Conservation (phyloP, 1,140 invertebrate genomes). For the Oppia nitens region DNA sequence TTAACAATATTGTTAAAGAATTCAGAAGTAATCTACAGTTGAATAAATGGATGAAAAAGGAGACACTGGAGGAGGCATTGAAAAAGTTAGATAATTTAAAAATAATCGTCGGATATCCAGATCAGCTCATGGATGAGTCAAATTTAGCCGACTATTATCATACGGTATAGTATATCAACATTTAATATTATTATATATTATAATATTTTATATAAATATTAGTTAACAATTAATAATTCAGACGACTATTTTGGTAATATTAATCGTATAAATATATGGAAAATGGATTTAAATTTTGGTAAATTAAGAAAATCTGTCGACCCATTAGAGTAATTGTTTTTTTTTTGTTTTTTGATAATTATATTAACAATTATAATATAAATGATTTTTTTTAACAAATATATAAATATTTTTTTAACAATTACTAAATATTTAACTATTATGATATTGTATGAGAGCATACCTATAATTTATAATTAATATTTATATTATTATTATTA, state of each 20-base stretch:
- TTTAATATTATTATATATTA: no score
- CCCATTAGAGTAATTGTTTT: no score
- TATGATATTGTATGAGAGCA: no score
- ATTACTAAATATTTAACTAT: neutral
- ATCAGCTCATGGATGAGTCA: constrained; percentile 30
- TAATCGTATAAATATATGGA: neutral
- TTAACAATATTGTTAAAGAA: constrained; percentile 21
- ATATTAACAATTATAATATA: no score
- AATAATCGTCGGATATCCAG: constrained; percentile 33
- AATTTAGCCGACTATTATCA: constrained; percentile 27
- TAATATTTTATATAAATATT: no score
- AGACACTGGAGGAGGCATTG: constrained; percentile 52
- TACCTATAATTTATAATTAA: no score
- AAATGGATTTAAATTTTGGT: neutral
- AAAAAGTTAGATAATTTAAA: constrained; percentile 31
- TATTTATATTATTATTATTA: neutral
- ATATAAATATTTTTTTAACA: neutral
- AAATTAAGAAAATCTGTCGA: no score
- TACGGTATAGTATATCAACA: constrained; percentile 24
- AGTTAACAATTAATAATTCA: no score
- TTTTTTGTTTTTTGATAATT: no score
- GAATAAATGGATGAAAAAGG: constrained; percentile 80
- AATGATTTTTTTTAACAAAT: neutral
- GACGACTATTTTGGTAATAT: neutral
- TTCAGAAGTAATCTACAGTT: constrained; percentile 36